Base-by-base conservation (phyloP, 2,113 vertebrate species). In the Sphaerodactylus townsendi region DNA sequence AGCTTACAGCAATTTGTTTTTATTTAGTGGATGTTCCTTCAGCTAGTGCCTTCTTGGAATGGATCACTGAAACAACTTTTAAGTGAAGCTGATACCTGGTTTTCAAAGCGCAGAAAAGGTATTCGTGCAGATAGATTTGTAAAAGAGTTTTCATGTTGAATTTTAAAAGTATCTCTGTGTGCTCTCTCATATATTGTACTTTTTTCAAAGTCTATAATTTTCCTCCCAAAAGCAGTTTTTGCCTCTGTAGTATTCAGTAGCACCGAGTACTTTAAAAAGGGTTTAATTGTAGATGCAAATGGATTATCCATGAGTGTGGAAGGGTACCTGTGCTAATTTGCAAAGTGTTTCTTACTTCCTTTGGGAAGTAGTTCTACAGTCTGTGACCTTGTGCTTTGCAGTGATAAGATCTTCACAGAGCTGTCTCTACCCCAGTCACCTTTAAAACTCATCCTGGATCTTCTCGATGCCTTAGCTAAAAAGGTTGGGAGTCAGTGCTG, bases 11-110 rank as follows among this genome's bases (percentile, higher is more conserved):
- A 35, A 9, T 81, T 37, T 87, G 1, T 69, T 92, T 89, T 87
- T 87, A 23, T 28, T 7, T 84, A 99, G 99, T 99, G 99, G 99
- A 98, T 99, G 98, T 99, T 99, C 87, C 97, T 99, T 86, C 98
- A 99, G 94, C 95, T 99, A 23, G 97, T 98, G 92, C 97, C 96
- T 82, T 98, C 96, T 1, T 99, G 99, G 99, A 98, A 97, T 17
- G 98, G 98, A 15, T 97, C 97, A 5, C 95, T 99, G 90, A 99
- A 99, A 90, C 97, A 99, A 84, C 97, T 99, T 74, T 91, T 99
- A 28, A 86, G 93, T 0, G 98, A 99, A 83, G 97, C 99, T 3
- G 99, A 99, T 46, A 93, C 96, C 84, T 99, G 98, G 98, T 97
- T 99, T 88, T 97, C 98, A 87, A 98, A 97, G 90, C 95, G 95